Evolutionary conservation across 1,140 invertebrate species (phyloP).

Genomic region (Artemia franciscana): DNA sequence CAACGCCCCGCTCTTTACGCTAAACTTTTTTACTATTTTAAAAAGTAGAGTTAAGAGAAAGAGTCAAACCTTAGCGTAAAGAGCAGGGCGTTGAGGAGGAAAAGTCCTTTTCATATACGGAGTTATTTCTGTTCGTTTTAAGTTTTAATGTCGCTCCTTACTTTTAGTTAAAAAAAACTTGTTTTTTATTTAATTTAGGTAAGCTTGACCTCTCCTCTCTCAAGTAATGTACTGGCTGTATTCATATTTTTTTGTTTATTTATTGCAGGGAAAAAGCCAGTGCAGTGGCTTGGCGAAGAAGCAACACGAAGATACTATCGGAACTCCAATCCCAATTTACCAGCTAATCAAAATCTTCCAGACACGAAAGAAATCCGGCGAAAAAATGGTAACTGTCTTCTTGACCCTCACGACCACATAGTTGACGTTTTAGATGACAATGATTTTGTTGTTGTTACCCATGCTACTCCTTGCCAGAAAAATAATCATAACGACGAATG

Average conservation of each 20-base stretch:
- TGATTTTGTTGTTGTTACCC: constrained; percentile 34
- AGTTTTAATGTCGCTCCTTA: too few relatives aligned
- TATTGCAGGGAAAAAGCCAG: constrained; percentile 20
- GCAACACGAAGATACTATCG: constrained; percentile 27
- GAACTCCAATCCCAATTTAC: constrained; percentile 17
- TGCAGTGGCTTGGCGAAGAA: constrained; percentile 32
- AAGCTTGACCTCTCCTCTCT: background rate
- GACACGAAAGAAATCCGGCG: constrained; percentile 31
- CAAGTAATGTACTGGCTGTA: background rate
- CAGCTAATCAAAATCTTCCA: constrained; percentile 16
- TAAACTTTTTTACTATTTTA: too few relatives aligned
- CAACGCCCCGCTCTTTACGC: too few relatives aligned
- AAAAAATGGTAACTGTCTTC: constrained; percentile 32
- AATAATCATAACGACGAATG: background rate
- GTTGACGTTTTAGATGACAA: constrained; percentile 33
- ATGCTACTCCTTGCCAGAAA: constrained; percentile 12
- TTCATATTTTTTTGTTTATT: background rate
- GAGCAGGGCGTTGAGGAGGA: too few relatives aligned
- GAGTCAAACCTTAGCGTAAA: too few relatives aligned
- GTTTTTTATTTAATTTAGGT: too few relatives aligned
- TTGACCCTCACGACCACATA: constrained; percentile 32
- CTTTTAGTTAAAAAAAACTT: too few relatives aligned
- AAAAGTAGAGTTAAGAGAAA: too few relatives aligned
- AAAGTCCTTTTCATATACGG: too few relatives aligned
- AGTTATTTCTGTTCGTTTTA: too few relatives aligned